A percentile compares a stretch with the other conserved stretches of the same genome.
Evolutionary conservation across 2,113 vertebrate genomes (phyloP).

Genomic region (Entosphenus tridentatus): DNA sequence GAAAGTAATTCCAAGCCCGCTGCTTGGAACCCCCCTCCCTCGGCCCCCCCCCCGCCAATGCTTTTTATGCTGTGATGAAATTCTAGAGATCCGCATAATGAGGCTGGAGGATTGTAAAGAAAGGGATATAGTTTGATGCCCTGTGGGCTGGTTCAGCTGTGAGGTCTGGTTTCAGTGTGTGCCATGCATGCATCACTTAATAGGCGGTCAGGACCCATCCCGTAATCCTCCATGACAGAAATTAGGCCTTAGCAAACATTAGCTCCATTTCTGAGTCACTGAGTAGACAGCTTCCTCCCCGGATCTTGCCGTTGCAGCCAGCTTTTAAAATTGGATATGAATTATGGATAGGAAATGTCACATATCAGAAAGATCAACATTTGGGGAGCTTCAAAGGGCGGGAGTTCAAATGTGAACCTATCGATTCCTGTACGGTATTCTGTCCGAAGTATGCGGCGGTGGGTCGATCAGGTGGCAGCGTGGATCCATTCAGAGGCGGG

Average conservation of each 20-base stretch:
- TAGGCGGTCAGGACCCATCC: too few species aligned
- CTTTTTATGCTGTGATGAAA: not conserved
- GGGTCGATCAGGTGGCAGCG: too few species aligned
- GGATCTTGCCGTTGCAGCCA: not conserved
- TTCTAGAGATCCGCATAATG: too few species aligned
- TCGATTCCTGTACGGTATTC: not conserved
- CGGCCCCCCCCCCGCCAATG: not conserved
- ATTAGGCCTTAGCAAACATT: not conserved
- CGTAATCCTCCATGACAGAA: too few species aligned
- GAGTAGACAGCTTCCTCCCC: not conserved
- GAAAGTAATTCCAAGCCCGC: not conserved
- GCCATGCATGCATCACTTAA: too few species aligned
- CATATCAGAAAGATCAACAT: conserved; percentile 5
- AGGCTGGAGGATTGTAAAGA: too few species aligned
- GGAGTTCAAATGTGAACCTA: conserved; percentile 4
- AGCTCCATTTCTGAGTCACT: conserved; percentile 5
- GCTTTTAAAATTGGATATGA: conserved; percentile 6
- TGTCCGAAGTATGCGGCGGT: too few species aligned
- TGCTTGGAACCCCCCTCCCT: not conserved
- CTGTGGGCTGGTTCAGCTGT: too few species aligned
- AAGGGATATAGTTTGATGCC: too few species aligned
- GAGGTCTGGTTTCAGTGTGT: too few species aligned
- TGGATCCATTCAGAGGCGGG: too few species aligned
- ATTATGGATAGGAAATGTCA: conserved; percentile 3
- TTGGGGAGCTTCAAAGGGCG: conserved; percentile 4